Percentiles rank a stretch among this genome's conserved stretches.
phyloP scores from a whole-genome alignment of 2,113 vertebrate species.

The Menura novaehollandiae region DNA sequence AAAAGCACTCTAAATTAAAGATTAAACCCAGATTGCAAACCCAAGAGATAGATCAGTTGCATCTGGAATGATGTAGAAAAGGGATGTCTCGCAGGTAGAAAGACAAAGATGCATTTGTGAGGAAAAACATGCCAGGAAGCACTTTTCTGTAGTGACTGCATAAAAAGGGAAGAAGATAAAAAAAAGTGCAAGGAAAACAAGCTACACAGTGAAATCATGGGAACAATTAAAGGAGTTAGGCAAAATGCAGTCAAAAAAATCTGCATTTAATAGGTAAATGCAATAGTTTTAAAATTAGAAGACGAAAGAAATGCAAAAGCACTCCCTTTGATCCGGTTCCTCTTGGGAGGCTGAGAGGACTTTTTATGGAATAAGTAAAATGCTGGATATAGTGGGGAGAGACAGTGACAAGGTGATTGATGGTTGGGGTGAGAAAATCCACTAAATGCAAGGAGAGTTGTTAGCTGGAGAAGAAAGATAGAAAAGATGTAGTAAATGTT shows the following conservation, averaged over 20 bases:
- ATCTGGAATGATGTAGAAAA: background rate
- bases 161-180: background rate
- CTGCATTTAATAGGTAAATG: background rate
- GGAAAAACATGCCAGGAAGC: background rate
- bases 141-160: background rate
- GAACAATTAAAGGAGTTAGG: background rate
- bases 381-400: background rate
- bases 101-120: background rate
- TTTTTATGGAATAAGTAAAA: background rate
- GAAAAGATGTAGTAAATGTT: background rate
- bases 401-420: background rate
- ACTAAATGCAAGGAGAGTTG: background rate
- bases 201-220: background rate
- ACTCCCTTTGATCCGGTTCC: background rate
- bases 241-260: background rate
- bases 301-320: background rate
- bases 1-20: background rate
- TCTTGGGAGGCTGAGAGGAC: background rate
- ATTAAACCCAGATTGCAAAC: background rate
- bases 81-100: background rate
- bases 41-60: background rate
- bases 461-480: background rate
- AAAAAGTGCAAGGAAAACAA: background rate
- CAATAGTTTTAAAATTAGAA: background rate
- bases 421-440: background rate